Evolutionary conservation across 2,888 invertebrate species (phyloP).

Genomic region (Euzetes globulus): DNA sequence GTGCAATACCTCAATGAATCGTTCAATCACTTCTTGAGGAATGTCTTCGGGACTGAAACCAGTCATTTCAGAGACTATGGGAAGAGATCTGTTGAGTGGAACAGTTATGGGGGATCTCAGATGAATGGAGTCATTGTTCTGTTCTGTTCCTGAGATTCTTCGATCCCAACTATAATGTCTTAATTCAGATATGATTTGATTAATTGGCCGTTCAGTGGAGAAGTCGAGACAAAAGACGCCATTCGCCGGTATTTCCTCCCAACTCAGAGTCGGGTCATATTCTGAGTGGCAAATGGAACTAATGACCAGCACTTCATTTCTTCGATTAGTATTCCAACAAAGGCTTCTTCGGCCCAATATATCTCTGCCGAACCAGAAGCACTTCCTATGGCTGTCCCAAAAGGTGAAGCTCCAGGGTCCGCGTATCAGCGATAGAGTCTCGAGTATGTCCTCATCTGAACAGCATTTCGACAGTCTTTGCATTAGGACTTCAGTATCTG

Average conservation of each 20-base stretch:
- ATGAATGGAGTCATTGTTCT: neutral
- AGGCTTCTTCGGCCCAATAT: constrained; percentile 76
- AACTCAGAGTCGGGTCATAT: constrained; percentile 25
- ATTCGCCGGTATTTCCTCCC: constrained; percentile 47
- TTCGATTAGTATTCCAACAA: constrained; percentile 49
- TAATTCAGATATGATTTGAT: constrained; percentile 24
- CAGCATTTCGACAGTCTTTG: neutral
- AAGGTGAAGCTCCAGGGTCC: constrained; percentile 81
- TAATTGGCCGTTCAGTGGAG: constrained; percentile 6
- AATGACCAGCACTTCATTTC: constrained; percentile 30
- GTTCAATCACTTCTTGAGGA: constrained; percentile 34
- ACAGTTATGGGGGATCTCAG: constrained; percentile 28
- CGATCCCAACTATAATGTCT: constrained; percentile 23
- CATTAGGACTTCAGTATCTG: constrained; percentile 31
- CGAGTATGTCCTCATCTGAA: neutral
- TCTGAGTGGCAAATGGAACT: neutral
- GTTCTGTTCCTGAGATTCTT: constrained; percentile 15
- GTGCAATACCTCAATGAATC: constrained; percentile 45
- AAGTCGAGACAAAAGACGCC: constrained; percentile 48
- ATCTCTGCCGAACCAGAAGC: constrained; percentile 75
- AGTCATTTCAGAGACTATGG: neutral
- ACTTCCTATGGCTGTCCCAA: constrained; percentile 50
- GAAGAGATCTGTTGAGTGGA: constrained; percentile 14
- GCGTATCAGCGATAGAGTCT: constrained; percentile 50
- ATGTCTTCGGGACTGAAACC: neutral